A percentile compares a stretch with the other conserved stretches of the same genome.
Evolutionary conservation across 2,888 invertebrate genomes (phyloP).

Genomic region (Liposcelis brunnea): DNA sequence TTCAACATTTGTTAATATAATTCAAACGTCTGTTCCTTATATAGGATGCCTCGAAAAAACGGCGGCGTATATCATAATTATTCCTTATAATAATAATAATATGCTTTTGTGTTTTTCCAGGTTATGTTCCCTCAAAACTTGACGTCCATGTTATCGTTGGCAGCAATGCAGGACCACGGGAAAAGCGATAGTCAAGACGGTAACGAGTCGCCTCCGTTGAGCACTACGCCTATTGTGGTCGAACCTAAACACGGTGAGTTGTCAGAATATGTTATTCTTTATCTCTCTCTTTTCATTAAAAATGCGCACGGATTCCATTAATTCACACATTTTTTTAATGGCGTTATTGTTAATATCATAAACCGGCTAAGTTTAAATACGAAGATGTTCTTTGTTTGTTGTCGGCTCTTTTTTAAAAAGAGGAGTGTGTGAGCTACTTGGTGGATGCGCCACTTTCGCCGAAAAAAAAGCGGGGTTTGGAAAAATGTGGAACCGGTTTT

Average conservation of each 20-base stretch:
- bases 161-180: constrained; percentile 21
- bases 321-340: too few species aligned
- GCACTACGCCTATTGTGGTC: constrained; percentile 9
- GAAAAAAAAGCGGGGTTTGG: too few species aligned
- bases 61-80: background rate
- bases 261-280: background rate
- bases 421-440: too few species aligned
- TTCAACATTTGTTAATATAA: constrained; percentile 6
- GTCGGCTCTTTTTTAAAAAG: too few species aligned
- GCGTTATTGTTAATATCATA: too few species aligned
- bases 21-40: background rate
- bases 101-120: constrained; percentile 23
- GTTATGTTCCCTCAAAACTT: constrained; percentile 30
- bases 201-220: constrained; percentile 11
- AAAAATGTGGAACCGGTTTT: too few species aligned
- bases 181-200: constrained; percentile 12
- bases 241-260: constrained; percentile 8
- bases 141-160: constrained; percentile 27
- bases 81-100: background rate
- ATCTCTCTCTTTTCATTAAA: background rate
- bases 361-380: too few species aligned
- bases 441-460: too few species aligned
- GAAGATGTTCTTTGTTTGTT: too few species aligned
- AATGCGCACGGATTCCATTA: background rate
- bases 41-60: too few species aligned